Evolutionary conservation across 35 echinoderm and acorn worm species (phyloP).

Genomic region (Lytechinus variegatus): DNA sequence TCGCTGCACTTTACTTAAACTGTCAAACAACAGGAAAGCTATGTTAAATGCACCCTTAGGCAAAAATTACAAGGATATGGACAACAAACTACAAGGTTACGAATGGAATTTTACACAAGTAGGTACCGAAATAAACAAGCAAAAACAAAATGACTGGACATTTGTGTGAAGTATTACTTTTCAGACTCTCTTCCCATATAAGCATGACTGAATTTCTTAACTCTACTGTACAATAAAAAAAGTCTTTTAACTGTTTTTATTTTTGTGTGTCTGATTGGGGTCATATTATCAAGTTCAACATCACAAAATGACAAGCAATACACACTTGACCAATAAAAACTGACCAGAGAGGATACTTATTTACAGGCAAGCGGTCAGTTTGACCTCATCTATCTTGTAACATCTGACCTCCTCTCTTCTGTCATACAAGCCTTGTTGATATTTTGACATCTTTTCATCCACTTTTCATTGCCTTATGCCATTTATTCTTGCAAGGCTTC

Average conservation of each 20-base stretch:
- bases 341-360: neutral
- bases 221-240: neutral
- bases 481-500: neutral
- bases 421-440: slow-evolving; percentile 14
- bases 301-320: too few species aligned
- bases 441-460: neutral
- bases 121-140: neutral
- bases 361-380: neutral
- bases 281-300: neutral
- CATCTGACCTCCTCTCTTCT: neutral
- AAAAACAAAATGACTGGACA: neutral
- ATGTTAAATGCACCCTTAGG: neutral
- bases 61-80: neutral
- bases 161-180: neutral
- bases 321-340: too few species aligned
- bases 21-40: neutral
- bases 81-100: neutral
- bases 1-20: neutral
- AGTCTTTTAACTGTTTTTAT: neutral
- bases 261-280: neutral
- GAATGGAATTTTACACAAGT: too few species aligned
- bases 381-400: slow-evolving; percentile 6
- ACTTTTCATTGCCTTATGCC: neutral
- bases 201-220: neutral
- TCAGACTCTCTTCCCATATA: neutral